Conservation (phyloP, 2,113 vertebrate species). For the Triplophysa rosa region DNA sequence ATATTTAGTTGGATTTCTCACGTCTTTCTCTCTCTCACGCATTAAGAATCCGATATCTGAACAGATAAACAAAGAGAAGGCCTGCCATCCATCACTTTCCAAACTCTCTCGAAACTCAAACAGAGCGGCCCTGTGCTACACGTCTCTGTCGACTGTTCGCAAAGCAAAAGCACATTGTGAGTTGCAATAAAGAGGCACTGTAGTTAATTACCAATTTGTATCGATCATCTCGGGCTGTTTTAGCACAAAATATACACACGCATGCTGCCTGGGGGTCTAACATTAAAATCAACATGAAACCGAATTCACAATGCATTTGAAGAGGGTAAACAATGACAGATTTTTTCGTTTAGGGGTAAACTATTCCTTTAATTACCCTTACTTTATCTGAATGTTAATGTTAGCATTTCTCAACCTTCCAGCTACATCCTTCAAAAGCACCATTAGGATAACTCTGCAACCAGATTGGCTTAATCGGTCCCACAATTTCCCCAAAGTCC, state of each 20-base stretch:
- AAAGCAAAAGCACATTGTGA: conserved; percentile 63
- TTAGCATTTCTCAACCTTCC: conserved; percentile 10
- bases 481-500: not conserved
- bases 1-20: conserved; percentile 12
- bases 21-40: conserved; percentile 21
- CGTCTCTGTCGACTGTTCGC: conserved; percentile 56
- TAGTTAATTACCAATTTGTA: conserved; percentile 59
- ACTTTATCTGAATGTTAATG: conserved; percentile 69
- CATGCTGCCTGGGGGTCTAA: not conserved
- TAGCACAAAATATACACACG: conserved; percentile 12
- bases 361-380: conserved; percentile 64
- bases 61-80: conserved; percentile 55
- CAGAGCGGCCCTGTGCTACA: conserved; percentile 46
- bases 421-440: conserved; percentile 62
- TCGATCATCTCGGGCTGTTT: conserved; percentile 41
- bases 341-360: no score
- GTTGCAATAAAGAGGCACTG: conserved; percentile 63
- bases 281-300: no score
- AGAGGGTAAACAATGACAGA: no score
- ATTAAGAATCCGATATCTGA: conserved; percentile 58
- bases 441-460: conserved; percentile 9
- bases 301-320: not conserved
- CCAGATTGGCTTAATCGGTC: conserved; percentile 19
- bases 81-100: conserved; percentile 56
- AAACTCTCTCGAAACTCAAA: conserved; percentile 45